Conservation (phyloP, 92 coral and sea anemone species). For the Galaxea fascicularis region DNA sequence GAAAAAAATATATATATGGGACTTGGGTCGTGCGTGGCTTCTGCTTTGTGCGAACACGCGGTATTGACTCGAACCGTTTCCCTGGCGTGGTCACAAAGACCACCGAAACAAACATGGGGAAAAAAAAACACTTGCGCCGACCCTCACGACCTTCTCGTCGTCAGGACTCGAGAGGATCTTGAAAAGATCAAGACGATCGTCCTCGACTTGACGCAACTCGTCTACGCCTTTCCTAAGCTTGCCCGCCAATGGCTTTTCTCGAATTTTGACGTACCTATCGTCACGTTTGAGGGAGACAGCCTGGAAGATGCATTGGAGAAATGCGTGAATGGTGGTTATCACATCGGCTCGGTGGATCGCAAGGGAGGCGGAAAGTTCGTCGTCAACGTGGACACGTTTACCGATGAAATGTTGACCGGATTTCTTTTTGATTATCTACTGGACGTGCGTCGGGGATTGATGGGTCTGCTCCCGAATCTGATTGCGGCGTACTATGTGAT, state of each 20-base stretch:
- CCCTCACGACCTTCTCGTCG: not conserved
- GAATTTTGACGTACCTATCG: not conserved
- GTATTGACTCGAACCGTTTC: conserved; percentile 5
- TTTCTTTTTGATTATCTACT: not conserved
- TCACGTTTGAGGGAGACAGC: not conserved
- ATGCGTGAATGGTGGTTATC: not conserved
- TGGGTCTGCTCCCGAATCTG: not conserved
- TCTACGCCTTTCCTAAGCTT: not conserved
- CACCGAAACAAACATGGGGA: not conserved
- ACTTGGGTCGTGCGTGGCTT: not conserved
- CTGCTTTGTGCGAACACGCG: not conserved
- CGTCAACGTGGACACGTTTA: not conserved
- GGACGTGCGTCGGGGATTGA: not conserved
- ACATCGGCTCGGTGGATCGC: not conserved
- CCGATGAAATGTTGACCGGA: conserved; percentile 5
- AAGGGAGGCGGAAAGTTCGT: not conserved
- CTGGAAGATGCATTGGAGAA: not conserved
- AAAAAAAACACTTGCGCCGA: not conserved
- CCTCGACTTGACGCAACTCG: conserved; percentile 1
- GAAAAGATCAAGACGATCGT: not conserved
- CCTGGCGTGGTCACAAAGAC: not conserved
- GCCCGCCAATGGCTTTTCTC: not conserved
- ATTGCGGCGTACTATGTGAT: not conserved
- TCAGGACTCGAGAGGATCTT: not conserved
- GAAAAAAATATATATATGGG: too few species aligned